Conservation (phyloP, 1,140 invertebrate species). For the Aphidius gifuensis region DNA sequence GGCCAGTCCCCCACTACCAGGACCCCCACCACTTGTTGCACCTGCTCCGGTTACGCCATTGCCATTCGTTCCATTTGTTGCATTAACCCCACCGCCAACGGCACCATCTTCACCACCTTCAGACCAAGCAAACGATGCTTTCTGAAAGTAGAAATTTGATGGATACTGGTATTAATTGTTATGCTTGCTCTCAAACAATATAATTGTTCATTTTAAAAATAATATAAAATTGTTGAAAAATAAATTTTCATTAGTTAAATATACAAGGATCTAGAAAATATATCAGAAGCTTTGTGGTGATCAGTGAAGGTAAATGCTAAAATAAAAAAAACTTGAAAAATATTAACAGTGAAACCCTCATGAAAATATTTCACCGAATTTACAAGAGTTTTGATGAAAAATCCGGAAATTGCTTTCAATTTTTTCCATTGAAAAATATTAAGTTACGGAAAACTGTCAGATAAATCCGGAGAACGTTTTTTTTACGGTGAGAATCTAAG, state of each 20-base stretch:
- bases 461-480: no score
- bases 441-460: no score
- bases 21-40: conserved; percentile 36
- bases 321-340: no score
- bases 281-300: no score
- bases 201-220: not conserved
- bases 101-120: conserved; percentile 47
- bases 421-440: no score
- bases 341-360: no score
- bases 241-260: not conserved
- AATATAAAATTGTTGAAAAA: not conserved
- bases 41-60: conserved; percentile 39
- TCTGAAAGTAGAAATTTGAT: conserved; percentile 44
- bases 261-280: not conserved
- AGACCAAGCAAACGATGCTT: conserved; percentile 53
- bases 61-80: conserved; percentile 40
- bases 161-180: conserved; percentile 31
- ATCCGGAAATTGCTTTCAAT: no score
- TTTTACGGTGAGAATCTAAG: no score
- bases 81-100: conserved; percentile 33
- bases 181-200: conserved; percentile 14
- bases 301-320: no score
- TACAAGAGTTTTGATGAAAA: no score
- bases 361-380: no score
- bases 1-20: conserved; percentile 54